phyloP scores from a whole-genome alignment of 2,888 invertebrate genomes.

The Erebia ligea region DNA sequence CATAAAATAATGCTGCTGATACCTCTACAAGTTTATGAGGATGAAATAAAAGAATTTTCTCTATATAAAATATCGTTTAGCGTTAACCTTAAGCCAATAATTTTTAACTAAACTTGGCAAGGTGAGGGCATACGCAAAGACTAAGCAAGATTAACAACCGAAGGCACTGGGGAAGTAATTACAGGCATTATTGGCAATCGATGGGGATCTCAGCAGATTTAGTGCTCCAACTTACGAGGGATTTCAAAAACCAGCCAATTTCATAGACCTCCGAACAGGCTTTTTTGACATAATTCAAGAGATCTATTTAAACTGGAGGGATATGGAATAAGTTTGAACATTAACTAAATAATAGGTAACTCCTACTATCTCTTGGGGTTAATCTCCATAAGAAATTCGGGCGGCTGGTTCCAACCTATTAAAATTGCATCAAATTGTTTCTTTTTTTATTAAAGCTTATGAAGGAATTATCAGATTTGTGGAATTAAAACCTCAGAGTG shows the following conservation, averaged over 20 bases:
- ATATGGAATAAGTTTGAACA: conserved; percentile 42
- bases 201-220: conserved; percentile 68
- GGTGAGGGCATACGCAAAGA: conserved; percentile 52
- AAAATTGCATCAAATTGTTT: conserved; percentile 37
- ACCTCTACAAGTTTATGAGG: neutral
- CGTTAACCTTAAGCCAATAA: conserved; percentile 45
- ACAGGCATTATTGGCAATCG: conserved; percentile 77
- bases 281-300: conserved; percentile 13
- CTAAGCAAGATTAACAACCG: conserved; percentile 67
- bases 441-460: neutral
- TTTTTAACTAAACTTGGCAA: conserved; percentile 69
- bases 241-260: conserved; percentile 45
- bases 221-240: conserved; percentile 54
- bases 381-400: conserved; percentile 41
- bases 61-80: conserved; percentile 19
- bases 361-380: conserved; percentile 44
- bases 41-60: neutral
- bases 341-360: conserved; percentile 45
- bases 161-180: conserved; percentile 67
- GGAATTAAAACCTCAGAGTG: neutral
- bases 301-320: conserved; percentile 36
- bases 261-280: conserved; percentile 23
- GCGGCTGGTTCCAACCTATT: conserved; percentile 30
- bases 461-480: neutral
- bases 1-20: too few relatives aligned